Base-by-base conservation (phyloP, 2,113 vertebrate genomes). In the Larimichthys crocea region DNA sequence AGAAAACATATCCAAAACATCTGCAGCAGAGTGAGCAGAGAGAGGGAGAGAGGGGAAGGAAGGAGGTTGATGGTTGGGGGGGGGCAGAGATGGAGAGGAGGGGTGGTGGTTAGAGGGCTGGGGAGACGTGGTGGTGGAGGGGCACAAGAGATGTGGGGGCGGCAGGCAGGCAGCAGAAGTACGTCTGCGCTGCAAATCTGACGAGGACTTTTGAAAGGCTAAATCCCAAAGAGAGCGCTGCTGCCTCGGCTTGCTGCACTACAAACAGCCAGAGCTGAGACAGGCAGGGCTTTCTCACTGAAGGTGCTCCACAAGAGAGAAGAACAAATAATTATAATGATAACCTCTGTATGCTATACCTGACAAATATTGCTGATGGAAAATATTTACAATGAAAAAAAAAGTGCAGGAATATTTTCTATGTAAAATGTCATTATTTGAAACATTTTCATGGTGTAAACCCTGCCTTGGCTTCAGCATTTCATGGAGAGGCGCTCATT, bases 191-290 rank as follows among this genome's bases (percentile, higher is more conserved):
- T 88, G 91, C 91, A 93, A 94, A 92, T 94, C 92, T 93, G 92
- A 92, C 79, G 91, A 94, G 87, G 94, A 94, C 92, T 95, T 94
- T 92, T 91, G 89, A 90, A 95, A 96, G 95, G 92, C 92, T 92
- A 83, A 92, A 92, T 92, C 94, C 93, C 87, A 90, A 92, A 92
- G 91, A 91, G 86, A 89, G 81, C 53, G 60, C 71, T 69, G 88
- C 88, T 87, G 89, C 88, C 85, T 90, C 71, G 80, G 77, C 76
- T 76, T 76, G 74, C 82, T 85, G 83, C 84, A 82, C 88, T 86
- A 87, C 89, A 90, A 89, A 91, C 88, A 92, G 82, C 76, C 83
- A 66, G 83, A 80, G 83, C 81, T 20, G 81, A 87, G 83, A 63
- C 83, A 57, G 80, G 80, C 82, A 68, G 75, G 75, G 82, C 70